phyloP scores from a whole-genome alignment of 2,113 vertebrate genomes.

The Empidonax traillii region DNA sequence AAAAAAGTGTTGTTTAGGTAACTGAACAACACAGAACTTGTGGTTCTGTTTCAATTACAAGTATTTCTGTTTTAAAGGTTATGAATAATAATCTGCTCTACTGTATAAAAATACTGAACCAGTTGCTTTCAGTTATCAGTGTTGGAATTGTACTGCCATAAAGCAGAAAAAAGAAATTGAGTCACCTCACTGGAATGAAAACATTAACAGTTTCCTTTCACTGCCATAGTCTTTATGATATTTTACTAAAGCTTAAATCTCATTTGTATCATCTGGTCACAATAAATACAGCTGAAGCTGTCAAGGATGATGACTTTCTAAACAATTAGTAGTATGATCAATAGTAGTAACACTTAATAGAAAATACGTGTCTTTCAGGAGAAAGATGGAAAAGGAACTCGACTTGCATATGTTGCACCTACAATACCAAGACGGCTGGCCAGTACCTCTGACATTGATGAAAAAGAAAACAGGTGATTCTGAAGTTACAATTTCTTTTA shows the following conservation, averaged over 20 bases:
- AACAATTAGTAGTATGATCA: not conserved
- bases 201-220: not conserved
- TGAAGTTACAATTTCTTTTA: not conserved
- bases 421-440: slow-evolving; percentile 93
- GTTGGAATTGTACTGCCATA: not conserved
- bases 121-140: not conserved
- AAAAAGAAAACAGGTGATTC: slow-evolving; percentile 94
- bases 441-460: slow-evolving; percentile 95
- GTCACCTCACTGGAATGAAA: not conserved
- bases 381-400: slow-evolving; percentile 89
- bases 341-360: not conserved
- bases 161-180: not conserved
- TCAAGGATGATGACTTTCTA: not conserved
- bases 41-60: not conserved
- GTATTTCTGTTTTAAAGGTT: not conserved
- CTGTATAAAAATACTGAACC: not conserved
- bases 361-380: slow-evolving; percentile 75
- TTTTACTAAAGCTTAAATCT: not conserved
- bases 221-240: not conserved
- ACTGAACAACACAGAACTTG: not conserved
- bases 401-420: slow-evolving; percentile 92
- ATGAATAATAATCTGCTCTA: not conserved
- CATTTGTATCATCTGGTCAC: not conserved
- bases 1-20: not conserved
- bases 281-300: not conserved